Evolutionary conservation across 1,140 invertebrate genomes (phyloP), one percentile per base, ranked within the genome.

Genomic region (Drosophila hydei): DNA sequence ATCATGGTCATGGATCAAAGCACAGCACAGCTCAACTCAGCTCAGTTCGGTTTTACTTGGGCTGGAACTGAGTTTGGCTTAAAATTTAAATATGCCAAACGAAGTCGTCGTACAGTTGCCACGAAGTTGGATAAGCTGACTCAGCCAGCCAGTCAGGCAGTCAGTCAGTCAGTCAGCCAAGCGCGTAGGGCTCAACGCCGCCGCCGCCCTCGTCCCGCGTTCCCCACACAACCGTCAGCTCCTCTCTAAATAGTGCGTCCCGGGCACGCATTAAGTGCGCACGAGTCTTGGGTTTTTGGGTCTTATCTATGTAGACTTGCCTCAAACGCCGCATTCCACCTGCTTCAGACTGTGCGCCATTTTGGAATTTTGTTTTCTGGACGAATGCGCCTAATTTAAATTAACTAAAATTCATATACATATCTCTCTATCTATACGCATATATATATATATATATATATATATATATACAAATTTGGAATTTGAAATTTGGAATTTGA

Each of bases 341-440:
- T 72, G 73, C 60, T 72, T 63, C 67, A 38, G 33, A 68, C 38
- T 23, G 9, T 45, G 61, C 65, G 77, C 83, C 81, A 85, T 85
- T 85, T 84, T 85, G 56, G 81, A 85, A 87, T 85, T 85, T 85
- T 62, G 83, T 81, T 85, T 85, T 85, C 81, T 85, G 81, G 81
- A 87, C 81, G 81, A 85, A 85, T 85, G 81, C 81, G 64, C 60
- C 77, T 81, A 87, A 85, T 85, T 77, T 88, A 83, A 88, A 79
- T 85, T 81, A 87, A 85, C 80, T 85, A 68, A 81, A 74, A 60
- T 42, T 18, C 16, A 42, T 42, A 42, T 18, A 18, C n/a, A 42
- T 42, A 43, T 43, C 14, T 18, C 14, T 3, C 3, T 43, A 43
- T 43, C 7, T 25, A 47, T 7, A 27, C 25, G 14, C 14, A n/a